phyloP scores from a whole-genome alignment of 2,113 vertebrate species.

The Marmota flaviventris region DNA sequence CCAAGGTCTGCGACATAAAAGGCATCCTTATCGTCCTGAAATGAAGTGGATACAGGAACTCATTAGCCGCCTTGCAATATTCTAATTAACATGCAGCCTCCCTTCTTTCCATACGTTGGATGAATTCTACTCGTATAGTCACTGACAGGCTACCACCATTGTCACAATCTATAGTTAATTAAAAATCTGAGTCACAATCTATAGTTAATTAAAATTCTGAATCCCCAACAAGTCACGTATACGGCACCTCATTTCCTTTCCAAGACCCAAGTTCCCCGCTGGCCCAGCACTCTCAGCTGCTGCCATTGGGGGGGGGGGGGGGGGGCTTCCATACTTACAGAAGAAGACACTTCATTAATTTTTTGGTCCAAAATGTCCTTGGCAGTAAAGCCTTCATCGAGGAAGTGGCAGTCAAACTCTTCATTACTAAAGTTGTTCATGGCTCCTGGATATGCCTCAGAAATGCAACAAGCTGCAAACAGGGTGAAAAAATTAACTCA shows the following conservation, averaged over 20 bases:
- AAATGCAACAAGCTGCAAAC: conserved; percentile 84
- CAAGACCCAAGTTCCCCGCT: neutral
- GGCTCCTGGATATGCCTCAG: conserved; percentile 75
- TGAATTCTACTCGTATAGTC: neutral
- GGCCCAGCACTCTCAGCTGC: neutral
- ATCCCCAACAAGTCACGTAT: neutral
- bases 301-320: accelerated
- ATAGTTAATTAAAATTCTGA: neutral
- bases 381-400: conserved; percentile 97
- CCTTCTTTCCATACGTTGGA: neutral
- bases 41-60: neutral
- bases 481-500: neutral
- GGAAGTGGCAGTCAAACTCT: conserved; percentile 93
- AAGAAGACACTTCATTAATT: conserved; percentile 96
- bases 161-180: neutral
- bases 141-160: accelerated
- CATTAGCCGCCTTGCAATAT: accelerated
- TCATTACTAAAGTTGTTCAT: conserved; percentile 90
- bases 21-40: conserved; percentile 97
- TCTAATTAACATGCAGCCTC: neutral
- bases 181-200: neutral
- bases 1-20: conserved; percentile 98
- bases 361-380: conserved; percentile 97
- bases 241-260: neutral
- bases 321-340: conserved; percentile 89